Evolutionary conservation across 2,797 vertebrate genomes (phyloP).

Genomic region (Falco rusticolus): DNA sequence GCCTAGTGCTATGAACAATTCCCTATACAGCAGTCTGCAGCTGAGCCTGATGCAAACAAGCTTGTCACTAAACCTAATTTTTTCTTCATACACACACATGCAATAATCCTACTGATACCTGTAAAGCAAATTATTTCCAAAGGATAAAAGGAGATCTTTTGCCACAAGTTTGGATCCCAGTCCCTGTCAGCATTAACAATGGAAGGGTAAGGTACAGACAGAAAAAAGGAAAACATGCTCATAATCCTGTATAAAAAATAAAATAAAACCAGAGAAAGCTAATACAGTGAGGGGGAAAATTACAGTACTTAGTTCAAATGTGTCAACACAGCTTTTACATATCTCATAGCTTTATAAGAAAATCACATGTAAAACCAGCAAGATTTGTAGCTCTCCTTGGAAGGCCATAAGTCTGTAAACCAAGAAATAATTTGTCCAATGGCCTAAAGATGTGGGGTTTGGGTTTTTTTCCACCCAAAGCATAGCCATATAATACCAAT

Average conservation of each 20-base stretch:
- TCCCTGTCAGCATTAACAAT: neutral
- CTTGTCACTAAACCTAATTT: neutral
- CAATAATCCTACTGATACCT: neutral
- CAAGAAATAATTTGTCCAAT: neutral
- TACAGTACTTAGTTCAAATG: neutral
- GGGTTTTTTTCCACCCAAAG: neutral
- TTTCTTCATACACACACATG: neutral
- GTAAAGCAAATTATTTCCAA: neutral
- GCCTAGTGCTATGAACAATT: conserved; percentile 7
- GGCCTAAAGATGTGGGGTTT: neutral
- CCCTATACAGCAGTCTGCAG: neutral
- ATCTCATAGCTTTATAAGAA: neutral
- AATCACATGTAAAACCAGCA: neutral
- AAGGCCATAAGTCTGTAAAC: neutral
- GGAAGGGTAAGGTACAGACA: neutral
- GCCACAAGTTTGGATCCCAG: neutral
- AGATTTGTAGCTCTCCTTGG: neutral
- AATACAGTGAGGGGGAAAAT: neutral
- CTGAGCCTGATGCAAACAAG: conserved; percentile 11
- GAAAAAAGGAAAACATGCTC: neutral
- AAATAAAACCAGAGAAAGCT: neutral
- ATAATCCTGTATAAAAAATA: neutral
- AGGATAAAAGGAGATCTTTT: neutral
- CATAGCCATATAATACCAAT: neutral
- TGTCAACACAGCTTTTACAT: neutral